Evolutionary conservation across 2,113 vertebrate species (phyloP).

Genomic region (Callipepla squamata): DNA sequence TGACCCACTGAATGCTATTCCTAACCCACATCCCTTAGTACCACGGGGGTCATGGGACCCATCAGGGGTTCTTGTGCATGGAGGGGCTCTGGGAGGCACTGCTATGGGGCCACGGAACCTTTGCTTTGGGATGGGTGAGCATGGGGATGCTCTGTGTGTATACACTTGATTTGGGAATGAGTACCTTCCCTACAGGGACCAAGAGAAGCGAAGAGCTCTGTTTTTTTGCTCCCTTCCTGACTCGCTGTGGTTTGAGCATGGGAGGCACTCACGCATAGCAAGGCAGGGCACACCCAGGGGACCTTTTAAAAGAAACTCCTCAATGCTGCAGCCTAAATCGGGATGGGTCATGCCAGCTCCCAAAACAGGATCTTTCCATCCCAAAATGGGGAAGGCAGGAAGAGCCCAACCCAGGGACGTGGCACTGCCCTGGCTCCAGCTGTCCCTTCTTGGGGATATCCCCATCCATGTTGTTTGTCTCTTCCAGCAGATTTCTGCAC

Average conservation of each 20-base stretch:
- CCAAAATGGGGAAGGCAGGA: background rate
- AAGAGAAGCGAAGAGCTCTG: background rate
- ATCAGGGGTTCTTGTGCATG: background rate
- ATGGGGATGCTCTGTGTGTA: background rate
- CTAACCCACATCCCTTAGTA: background rate
- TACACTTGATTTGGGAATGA: background rate
- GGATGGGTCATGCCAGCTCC: background rate
- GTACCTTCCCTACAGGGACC: background rate
- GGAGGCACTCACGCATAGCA: background rate
- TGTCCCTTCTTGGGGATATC: background rate
- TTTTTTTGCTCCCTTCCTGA: background rate
- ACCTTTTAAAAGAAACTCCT: background rate
- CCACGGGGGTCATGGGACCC: accelerated
- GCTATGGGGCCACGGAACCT: background rate
- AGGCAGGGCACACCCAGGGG: background rate
- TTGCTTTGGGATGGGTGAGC: background rate
- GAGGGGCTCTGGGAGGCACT: background rate
- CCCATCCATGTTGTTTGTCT: accelerated
- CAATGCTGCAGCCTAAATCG: background rate
- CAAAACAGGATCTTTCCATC: background rate
- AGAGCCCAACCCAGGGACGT: background rate
- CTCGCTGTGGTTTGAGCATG: background rate
- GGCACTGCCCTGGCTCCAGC: background rate
- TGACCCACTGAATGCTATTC: background rate
- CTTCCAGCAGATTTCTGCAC: background rate